Evolutionary conservation across 2,888 invertebrate genomes (phyloP).

Genomic region (Chromoteleia sp.): DNA sequence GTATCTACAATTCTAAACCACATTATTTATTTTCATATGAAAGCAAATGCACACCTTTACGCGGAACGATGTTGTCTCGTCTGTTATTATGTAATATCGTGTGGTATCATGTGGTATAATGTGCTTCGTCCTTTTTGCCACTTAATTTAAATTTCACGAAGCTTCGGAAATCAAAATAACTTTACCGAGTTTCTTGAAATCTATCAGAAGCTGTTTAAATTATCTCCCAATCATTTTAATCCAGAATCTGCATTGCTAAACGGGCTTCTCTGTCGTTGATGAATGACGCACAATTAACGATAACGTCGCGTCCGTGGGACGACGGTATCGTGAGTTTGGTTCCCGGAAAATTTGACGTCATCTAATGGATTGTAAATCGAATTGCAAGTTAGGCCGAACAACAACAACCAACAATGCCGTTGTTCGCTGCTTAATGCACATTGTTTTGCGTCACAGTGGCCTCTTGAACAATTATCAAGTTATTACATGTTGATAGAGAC

Average conservation of each 20-base stretch:
- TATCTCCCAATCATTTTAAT: slow-evolving; percentile 33
- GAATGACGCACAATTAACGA: slow-evolving; percentile 34
- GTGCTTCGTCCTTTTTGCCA: background rate
- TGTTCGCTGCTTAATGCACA: slow-evolving; percentile 17
- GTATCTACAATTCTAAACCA: too few relatives aligned
- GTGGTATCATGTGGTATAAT: background rate
- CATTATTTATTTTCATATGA: too few relatives aligned
- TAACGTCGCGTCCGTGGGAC: background rate
- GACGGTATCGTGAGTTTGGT: slow-evolving; percentile 2
- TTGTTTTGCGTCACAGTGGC: slow-evolving; percentile 14
- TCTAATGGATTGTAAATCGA: slow-evolving; percentile 50
- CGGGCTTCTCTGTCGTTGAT: background rate
- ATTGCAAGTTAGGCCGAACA: slow-evolving; percentile 36
- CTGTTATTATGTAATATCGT: background rate
- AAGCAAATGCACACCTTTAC: too few relatives aligned
- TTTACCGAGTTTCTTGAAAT: background rate
- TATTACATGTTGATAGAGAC: slow-evolving; percentile 29
- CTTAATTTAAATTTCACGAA: slow-evolving; percentile 5
- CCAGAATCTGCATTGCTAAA: slow-evolving; percentile 32
- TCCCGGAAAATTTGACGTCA: slow-evolving; percentile 1
- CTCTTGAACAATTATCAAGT: slow-evolving; percentile 41
- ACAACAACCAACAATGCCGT: background rate
- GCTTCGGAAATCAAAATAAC: background rate
- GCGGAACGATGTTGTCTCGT: too few relatives aligned
- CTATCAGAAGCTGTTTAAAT: slow-evolving; percentile 42